phyloP scores from a whole-genome alignment of 2,113 vertebrate species.

The Machaerirhynchus nigripectus region DNA sequence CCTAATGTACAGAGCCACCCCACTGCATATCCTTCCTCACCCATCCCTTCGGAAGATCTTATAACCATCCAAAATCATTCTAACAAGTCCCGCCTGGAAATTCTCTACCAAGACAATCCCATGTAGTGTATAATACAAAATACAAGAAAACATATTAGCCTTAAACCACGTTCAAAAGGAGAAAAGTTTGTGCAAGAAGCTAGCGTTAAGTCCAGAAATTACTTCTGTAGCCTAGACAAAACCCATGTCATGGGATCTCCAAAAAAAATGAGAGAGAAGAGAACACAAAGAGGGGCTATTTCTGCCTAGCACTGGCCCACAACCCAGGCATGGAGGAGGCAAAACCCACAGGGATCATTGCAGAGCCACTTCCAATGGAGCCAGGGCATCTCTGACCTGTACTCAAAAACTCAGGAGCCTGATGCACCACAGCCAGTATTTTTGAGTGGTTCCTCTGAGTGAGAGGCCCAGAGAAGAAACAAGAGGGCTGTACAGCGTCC shows the following conservation, averaged over 20 bases:
- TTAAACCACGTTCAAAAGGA: not conserved
- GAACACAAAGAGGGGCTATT: not conserved
- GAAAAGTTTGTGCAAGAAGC: not conserved
- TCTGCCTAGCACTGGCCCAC: not conserved
- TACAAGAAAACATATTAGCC: not conserved
- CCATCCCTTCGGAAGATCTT: not conserved
- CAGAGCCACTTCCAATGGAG: rapidly evolving
- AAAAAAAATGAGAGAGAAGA: not conserved
- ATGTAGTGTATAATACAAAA: not conserved
- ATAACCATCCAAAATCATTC: not conserved
- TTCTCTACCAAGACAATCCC: not conserved
- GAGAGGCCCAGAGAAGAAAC: not conserved
- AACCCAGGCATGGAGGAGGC: not conserved
- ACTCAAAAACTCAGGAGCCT: not conserved
- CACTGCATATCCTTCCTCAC: not conserved
- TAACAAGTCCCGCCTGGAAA: not conserved
- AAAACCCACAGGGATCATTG: not conserved
- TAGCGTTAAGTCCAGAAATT: not conserved
- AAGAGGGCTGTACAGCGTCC: not conserved
- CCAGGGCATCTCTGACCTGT: not conserved
- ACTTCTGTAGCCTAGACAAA: not conserved
- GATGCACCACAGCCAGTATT: not conserved
- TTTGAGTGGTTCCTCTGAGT: not conserved
- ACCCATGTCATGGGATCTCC: not conserved
- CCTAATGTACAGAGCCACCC: not conserved